phyloP scores from a whole-genome alignment of 2,888 invertebrate species.

The Apamea monoglypha region DNA sequence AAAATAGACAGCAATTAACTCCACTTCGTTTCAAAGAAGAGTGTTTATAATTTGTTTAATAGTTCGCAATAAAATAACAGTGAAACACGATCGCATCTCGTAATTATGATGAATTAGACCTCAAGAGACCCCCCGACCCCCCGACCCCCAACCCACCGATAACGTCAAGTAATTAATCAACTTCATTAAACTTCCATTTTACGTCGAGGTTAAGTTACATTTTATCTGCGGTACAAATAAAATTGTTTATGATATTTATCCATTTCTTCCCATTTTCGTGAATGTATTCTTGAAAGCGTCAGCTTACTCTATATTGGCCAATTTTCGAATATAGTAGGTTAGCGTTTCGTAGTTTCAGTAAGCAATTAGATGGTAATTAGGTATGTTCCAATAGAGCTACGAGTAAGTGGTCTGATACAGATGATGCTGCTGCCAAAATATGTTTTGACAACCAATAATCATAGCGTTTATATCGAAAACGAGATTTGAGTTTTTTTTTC shows the following conservation, averaged over 20 bases:
- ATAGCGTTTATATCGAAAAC: neutral
- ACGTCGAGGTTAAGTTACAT: constrained; percentile 54
- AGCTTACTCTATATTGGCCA: neutral
- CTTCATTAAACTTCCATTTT: constrained; percentile 70
- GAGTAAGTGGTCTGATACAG: neutral
- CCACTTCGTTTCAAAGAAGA: constrained; percentile 35
- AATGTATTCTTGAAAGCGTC: neutral
- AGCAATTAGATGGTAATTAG: neutral
- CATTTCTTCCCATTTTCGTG: neutral
- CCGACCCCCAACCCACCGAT: constrained; percentile 54
- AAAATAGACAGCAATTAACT: constrained; percentile 52
- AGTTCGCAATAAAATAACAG: constrained; percentile 62
- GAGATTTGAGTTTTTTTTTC: neutral
- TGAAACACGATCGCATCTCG: constrained; percentile 66
- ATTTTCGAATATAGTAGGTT: neutral
- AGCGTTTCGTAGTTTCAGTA: neutral
- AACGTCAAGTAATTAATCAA: constrained; percentile 72
- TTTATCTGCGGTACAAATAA: constrained; percentile 47
- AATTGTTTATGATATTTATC: constrained; percentile 23
- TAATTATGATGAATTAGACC: constrained; percentile 71
- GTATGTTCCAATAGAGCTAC: neutral
- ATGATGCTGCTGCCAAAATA: neutral
- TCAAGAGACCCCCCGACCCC: constrained; percentile 37
- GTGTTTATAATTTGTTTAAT: constrained; percentile 63
- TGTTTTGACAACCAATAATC: neutral